Conservation (phyloP, 2,113 vertebrate genomes). For the Mesembrinibis cayennensis region DNA sequence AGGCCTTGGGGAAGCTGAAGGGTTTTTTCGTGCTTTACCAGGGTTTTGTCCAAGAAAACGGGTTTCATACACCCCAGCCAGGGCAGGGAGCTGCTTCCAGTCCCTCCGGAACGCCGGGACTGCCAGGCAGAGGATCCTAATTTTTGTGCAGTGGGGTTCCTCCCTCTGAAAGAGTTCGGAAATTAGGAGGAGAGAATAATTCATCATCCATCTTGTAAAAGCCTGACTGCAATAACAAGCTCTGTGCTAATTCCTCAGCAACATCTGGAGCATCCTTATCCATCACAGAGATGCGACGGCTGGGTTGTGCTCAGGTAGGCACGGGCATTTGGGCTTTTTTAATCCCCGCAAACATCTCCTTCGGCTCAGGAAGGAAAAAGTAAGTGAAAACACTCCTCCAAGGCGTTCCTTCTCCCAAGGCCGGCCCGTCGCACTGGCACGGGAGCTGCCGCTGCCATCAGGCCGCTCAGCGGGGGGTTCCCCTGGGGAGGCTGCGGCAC, state of each 20-base stretch:
- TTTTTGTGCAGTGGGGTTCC: background rate
- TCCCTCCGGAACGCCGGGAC: accelerated
- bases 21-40: background rate
- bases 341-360: background rate
- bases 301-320: background rate
- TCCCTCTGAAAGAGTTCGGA: background rate
- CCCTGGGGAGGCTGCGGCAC: background rate
- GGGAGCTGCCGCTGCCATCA: background rate
- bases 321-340: background rate
- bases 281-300: background rate
- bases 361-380: background rate
- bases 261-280: background rate
- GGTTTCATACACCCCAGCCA: background rate
- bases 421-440: background rate
- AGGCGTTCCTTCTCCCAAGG: background rate
- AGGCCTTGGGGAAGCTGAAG: background rate
- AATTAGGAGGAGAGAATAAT: background rate
- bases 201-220: background rate
- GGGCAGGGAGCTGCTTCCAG: background rate
- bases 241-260: background rate
- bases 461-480: background rate
- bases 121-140: background rate
- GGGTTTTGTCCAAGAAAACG: background rate
- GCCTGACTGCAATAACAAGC: background rate
- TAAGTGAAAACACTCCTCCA: background rate